These are phyloP conservation scores for Aromia moschata DNA, from an alignment of 2,888 invertebrate genomes.

Conservation along the genomic window DNA sequence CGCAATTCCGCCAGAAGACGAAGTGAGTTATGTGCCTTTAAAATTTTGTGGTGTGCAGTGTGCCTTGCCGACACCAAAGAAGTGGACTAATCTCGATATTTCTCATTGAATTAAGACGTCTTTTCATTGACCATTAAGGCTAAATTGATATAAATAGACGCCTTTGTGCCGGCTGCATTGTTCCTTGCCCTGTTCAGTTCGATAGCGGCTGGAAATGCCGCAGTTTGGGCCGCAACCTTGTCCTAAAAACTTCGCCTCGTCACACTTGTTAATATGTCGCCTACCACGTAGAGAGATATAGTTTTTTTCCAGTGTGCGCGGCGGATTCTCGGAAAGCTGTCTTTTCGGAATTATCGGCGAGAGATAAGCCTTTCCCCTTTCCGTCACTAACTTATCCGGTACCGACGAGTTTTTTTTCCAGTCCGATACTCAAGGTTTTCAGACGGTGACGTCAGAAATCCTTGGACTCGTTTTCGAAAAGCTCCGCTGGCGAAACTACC, in stretches of 20 bases:
- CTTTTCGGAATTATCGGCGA: conserved; percentile 20
- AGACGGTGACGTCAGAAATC: conserved; percentile 59
- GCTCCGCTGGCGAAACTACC: conserved; percentile 28
- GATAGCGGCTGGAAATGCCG: conserved; percentile 22
- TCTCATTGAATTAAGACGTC: conserved; percentile 22
- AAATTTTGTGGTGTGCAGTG: conserved; percentile 17
- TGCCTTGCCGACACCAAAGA: background rate
- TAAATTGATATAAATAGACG: conserved; percentile 24
- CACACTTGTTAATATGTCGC: conserved; percentile 24
- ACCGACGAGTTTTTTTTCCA: conserved; percentile 17
- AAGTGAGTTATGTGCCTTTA: background rate
- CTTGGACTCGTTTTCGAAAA: conserved; percentile 59
- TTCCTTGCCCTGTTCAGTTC: conserved; percentile 30
- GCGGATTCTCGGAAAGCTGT: conserved; percentile 12
- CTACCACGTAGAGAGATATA: conserved; percentile 15
- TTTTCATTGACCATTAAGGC: conserved; percentile 19
- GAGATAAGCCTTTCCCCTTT: conserved; percentile 37
- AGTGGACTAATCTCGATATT: conserved; percentile 16
- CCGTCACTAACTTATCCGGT: conserved; percentile 14
- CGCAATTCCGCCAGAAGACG: background rate
- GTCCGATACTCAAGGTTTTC: conserved; percentile 49
- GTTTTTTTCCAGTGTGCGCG: conserved; percentile 13
- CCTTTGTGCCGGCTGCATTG: conserved; percentile 23
- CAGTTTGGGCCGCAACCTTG: conserved; percentile 29
- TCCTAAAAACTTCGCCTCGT: conserved; percentile 32